Evolutionary conservation across 2,113 vertebrate species (phyloP).

Genomic region (Gasterosteus nipponicus): DNA sequence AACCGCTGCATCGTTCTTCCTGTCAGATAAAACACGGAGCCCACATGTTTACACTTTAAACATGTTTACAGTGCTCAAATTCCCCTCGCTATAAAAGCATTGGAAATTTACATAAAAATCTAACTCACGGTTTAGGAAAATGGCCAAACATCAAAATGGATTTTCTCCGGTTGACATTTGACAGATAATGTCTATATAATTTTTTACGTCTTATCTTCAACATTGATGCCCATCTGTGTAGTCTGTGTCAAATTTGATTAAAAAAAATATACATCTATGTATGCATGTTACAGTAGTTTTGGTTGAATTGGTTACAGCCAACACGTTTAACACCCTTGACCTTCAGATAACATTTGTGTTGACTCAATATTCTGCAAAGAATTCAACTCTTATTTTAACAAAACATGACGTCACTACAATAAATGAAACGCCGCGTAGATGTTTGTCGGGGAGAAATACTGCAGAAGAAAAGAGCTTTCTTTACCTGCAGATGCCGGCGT

Average conservation of each 20-base stretch:
- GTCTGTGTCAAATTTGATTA: background rate
- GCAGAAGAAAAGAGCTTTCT: background rate
- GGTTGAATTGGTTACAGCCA: background rate
- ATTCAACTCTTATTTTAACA: background rate
- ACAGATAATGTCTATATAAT: background rate
- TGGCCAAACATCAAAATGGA: background rate
- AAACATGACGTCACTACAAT: background rate
- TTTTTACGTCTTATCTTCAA: background rate
- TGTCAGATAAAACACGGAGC: slow-evolving; percentile 5
- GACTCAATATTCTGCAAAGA: background rate
- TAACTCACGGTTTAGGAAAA: background rate
- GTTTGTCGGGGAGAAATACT: background rate
- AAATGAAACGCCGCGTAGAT: background rate
- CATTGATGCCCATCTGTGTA: background rate
- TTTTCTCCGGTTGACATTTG: background rate
- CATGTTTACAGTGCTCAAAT: slow-evolving; percentile 45
- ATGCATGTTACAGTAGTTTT: background rate
- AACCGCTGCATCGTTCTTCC: slow-evolving; percentile 26
- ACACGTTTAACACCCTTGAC: background rate
- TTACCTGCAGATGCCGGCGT: slow-evolving; percentile 42
- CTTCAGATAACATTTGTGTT: background rate
- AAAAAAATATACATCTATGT: background rate
- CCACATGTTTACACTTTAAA: slow-evolving; percentile 64
- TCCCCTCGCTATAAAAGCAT: slow-evolving; percentile 2
- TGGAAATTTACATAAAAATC: background rate